Evolutionary conservation across 2,797 vertebrate species (phyloP).

Genomic region (Xerus rutilus): DNA sequence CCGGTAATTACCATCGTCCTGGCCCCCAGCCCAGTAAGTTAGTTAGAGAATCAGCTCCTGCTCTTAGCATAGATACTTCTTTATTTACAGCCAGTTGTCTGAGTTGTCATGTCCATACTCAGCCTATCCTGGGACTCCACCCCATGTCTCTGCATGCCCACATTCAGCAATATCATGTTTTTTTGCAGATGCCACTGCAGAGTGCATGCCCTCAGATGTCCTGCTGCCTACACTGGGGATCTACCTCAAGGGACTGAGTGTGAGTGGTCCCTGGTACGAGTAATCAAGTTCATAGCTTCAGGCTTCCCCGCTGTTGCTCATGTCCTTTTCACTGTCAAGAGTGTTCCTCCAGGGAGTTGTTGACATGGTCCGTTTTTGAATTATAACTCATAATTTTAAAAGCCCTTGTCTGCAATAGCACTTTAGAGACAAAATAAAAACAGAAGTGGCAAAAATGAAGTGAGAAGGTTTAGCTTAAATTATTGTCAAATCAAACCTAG

Average conservation of each 20-base stretch:
- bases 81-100: not conserved
- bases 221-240: slow-evolving; percentile 86
- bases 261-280: slow-evolving; percentile 92
- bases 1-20: slow-evolving; percentile 10
- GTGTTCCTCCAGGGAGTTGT: slow-evolving; percentile 90
- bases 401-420: not conserved
- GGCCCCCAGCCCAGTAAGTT: not conserved
- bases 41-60: slow-evolving; percentile 5
- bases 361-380: not conserved
- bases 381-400: not conserved
- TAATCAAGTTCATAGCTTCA: slow-evolving; percentile 92
- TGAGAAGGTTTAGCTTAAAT: not conserved
- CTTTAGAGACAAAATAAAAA: not conserved
- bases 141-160: not conserved
- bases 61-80: not conserved
- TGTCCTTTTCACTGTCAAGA: slow-evolving; percentile 87
- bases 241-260: slow-evolving; percentile 88
- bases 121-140: not conserved
- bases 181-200: slow-evolving; percentile 90
- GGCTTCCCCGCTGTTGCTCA: slow-evolving; percentile 92
- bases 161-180: slow-evolving; percentile 86
- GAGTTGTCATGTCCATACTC: not conserved
- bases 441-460: no score
- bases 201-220: slow-evolving; percentile 93
- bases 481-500: not conserved